Evolutionary conservation across 2,113 vertebrate species (phyloP), one percentile per base, ranked within the genome.

Genomic region (Microtus richardsoni): DNA sequence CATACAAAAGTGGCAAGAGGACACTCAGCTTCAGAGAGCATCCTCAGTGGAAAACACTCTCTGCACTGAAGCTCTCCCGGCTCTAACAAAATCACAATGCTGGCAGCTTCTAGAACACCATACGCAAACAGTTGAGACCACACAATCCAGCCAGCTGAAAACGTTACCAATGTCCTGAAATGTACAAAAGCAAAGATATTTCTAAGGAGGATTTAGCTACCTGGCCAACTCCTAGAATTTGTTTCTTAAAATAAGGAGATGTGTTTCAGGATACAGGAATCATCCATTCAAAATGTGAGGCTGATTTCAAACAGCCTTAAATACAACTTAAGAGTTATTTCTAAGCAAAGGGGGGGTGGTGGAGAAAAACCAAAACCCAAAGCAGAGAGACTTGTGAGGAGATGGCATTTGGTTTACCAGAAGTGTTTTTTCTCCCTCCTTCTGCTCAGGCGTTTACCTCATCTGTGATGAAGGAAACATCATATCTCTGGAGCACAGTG

Each of bases 401-500:
- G 8, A 39, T 52, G 58, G n/a, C 47, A 52, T 86, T 90, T 80
- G 60, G 33, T 14, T 87, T 13, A 4, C 87, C 60, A 39, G 44
- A 70, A 7, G 39, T 71, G 77, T 44, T 86, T 36, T 68, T 83
- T 24, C 26, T 16, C 7, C 7, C 33, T 62, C 71, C 79, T 47
- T 6, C 41, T 85, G 33, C 19, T 54, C 62, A 62, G 10, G 54
- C 17, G 21, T 17, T 94, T 98, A 99, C 99, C 99, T 99, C 99
- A 5, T 98, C 96, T 1, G 99, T 99, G 93, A 99, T 99, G 95
- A 99, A 98, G 64, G 84, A 93, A 66, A 96, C 94, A 17, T 99
- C 95, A 0, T 99, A 99, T 99, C 99, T 99, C 98, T 99, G 99
- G 90, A 99, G 98, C 41, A 99, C 70, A 2, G 99, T 99, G 71